Percentiles rank a stretch among this genome's conserved stretches.
phyloP scores from a whole-genome alignment of 2,113 vertebrate genomes.

The Xyliphius kryptos region DNA sequence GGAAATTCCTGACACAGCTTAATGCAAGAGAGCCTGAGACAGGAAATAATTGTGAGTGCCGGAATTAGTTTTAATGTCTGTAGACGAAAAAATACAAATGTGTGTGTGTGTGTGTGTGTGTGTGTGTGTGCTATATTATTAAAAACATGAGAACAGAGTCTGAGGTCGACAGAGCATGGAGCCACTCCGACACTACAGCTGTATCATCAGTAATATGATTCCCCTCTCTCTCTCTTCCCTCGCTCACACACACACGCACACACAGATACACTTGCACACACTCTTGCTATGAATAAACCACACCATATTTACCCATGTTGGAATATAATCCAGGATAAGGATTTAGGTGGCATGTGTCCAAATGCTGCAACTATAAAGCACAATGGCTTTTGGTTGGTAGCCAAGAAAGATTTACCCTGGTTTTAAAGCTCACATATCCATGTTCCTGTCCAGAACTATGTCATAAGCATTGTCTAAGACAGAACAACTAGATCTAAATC shows the following conservation, averaged over 20 bases:
- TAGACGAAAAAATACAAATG: not conserved
- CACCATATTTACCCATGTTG: conserved; percentile 34
- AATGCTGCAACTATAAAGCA: conserved; percentile 26
- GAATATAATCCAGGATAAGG: conserved; percentile 39
- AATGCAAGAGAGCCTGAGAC: conserved; percentile 11
- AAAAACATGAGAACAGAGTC: conserved; percentile 30
- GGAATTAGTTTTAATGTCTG: conserved; percentile 10
- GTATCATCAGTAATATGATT: conserved; percentile 19
- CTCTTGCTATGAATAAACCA: conserved; percentile 31
- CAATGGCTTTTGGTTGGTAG: conserved; percentile 31
- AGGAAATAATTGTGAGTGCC: conserved; percentile 12
- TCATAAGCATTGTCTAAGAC: conserved; percentile 13
- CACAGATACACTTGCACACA: conserved; percentile 10
- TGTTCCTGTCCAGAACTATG: not conserved
- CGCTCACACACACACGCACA: conserved; percentile 8
- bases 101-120: conserved; percentile 17
- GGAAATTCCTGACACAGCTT: conserved; percentile 2
- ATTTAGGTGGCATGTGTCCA: conserved; percentile 34
- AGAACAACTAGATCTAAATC: conserved; percentile 14
- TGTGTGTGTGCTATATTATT: conserved; percentile 19
- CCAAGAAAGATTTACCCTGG: conserved; percentile 25
- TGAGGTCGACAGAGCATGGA: conserved; percentile 22
- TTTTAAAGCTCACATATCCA: conserved; percentile 27
- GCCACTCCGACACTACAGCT: conserved; percentile 8
- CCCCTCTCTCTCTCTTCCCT: not conserved